Percentiles rank a stretch among this genome's conserved stretches.
Evolutionary conservation across 2,797 vertebrate genomes (phyloP).

Genomic region (Astyanax mexicanus): DNA sequence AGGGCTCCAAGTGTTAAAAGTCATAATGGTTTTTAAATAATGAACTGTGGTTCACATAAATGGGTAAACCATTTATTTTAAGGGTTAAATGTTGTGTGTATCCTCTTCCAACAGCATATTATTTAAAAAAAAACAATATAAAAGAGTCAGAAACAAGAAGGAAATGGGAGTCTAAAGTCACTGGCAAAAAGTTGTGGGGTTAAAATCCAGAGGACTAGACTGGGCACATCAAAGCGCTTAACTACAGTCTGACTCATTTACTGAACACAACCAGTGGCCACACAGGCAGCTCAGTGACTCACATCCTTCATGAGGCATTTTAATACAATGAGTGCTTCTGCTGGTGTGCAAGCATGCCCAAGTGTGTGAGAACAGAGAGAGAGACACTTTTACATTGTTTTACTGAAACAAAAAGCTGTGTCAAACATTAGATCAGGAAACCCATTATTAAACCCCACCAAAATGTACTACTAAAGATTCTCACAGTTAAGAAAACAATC

Average conservation of each 20-base stretch:
- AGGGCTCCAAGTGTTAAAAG: too few relatives aligned
- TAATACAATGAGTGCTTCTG: conserved; percentile 34
- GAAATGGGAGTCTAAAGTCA: background rate
- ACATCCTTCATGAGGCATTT: conserved; percentile 27
- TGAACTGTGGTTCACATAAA: too few relatives aligned
- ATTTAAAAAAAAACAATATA: too few relatives aligned
- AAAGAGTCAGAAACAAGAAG: background rate
- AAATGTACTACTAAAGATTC: too few relatives aligned
- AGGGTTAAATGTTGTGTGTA: background rate
- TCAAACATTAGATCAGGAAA: too few relatives aligned
- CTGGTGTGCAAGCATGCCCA: background rate
- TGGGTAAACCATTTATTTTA: too few relatives aligned
- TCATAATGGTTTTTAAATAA: too few relatives aligned
- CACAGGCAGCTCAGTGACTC: conserved; percentile 20
- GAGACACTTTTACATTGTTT: too few relatives aligned
- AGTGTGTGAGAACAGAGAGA: background rate
- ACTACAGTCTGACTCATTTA: conserved; percentile 21
- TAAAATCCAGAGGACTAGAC: background rate
- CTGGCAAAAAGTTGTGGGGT: background rate
- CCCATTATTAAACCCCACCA: too few relatives aligned
- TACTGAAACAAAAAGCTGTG: too few relatives aligned
- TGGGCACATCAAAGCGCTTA: background rate
- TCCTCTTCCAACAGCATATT: background rate
- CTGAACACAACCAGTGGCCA: conserved; percentile 26
- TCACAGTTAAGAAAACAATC: too few relatives aligned